Percentiles rank a stretch among this genome's conserved stretches.
phyloP scores from a whole-genome alignment of 2,888 invertebrate genomes.

The Metallyticus violacea region DNA sequence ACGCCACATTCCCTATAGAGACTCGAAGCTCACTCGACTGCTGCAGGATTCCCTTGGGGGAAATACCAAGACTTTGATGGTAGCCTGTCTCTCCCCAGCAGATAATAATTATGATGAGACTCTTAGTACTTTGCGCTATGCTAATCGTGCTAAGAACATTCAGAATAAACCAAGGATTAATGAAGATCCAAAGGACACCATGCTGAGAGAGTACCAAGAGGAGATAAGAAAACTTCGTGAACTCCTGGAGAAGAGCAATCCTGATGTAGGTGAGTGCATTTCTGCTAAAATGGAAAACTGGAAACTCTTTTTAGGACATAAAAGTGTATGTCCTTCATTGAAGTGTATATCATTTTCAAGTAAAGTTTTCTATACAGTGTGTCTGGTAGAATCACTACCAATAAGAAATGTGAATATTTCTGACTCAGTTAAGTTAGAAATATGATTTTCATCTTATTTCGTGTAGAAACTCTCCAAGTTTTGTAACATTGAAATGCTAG shows the following conservation, averaged over 20 bases:
- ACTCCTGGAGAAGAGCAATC: conserved; percentile 48
- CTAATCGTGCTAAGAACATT: conserved; percentile 82
- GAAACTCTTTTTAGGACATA: too few species aligned
- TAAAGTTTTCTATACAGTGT: too few species aligned
- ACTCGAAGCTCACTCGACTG: conserved; percentile 79
- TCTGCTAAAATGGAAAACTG: too few species aligned
- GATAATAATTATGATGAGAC: conserved; percentile 83
- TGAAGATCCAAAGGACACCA: conserved; percentile 88
- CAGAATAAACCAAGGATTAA: conserved; percentile 81
- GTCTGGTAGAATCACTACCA: too few species aligned
- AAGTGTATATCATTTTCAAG: too few species aligned
- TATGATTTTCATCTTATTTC: too few species aligned
- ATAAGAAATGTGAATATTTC: too few species aligned
- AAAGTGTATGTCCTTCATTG: too few species aligned
- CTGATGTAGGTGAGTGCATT: not conserved
- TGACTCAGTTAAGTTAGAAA: too few species aligned
- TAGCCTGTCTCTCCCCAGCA: conserved; percentile 80
- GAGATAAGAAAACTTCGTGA: conserved; percentile 72
- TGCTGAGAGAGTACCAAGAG: conserved; percentile 78
- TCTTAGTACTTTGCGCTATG: conserved; percentile 76
- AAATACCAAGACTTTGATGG: conserved; percentile 86
- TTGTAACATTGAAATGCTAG: too few species aligned
- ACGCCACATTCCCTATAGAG: conserved; percentile 77
- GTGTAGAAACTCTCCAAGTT: too few species aligned
- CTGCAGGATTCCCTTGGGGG: conserved; percentile 74